These are phyloP conservation scores for Drosophila pectinifera DNA, from an alignment of 1,140 invertebrate genomes.

Conservation along the genomic window DNA sequence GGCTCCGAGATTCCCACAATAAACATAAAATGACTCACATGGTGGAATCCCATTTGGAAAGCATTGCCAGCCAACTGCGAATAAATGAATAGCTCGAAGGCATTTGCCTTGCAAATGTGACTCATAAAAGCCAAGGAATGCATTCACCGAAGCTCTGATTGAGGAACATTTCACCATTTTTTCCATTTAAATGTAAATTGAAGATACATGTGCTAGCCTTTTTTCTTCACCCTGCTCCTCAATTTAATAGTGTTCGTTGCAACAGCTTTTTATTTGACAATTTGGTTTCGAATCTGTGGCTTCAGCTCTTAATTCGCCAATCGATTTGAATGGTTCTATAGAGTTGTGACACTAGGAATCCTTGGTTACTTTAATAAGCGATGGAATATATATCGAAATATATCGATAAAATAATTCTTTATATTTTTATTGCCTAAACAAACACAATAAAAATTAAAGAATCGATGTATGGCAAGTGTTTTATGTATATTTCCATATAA, in stretches of 20 bases:
- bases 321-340: slow-evolving; percentile 9
- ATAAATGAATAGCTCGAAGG: slow-evolving; percentile 14
- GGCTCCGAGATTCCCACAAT: background rate
- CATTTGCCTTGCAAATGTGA: slow-evolving; percentile 32
- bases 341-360: background rate
- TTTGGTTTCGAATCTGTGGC: background rate
- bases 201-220: slow-evolving; percentile 27
- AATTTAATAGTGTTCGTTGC: background rate
- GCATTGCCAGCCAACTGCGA: slow-evolving; percentile 7
- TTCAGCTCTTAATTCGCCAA: slow-evolving; percentile 50
- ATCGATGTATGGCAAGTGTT: too few species aligned
- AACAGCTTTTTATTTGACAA: background rate
- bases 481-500: too few species aligned
- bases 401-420: too few species aligned
- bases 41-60: slow-evolving; percentile 1
- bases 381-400: too few species aligned
- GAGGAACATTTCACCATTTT: slow-evolving; percentile 15
- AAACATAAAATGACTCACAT: background rate
- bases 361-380: background rate
- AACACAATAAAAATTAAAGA: too few species aligned
- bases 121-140: slow-evolving; percentile 17
- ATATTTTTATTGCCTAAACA: too few species aligned
- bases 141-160: slow-evolving; percentile 1
- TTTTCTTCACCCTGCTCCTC: background rate
- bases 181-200: slow-evolving; percentile 61